Evolutionary conservation across 2,797 vertebrate species (phyloP), one percentile per base, ranked within the genome.

Genomic region (Galaxias olidus): DNA sequence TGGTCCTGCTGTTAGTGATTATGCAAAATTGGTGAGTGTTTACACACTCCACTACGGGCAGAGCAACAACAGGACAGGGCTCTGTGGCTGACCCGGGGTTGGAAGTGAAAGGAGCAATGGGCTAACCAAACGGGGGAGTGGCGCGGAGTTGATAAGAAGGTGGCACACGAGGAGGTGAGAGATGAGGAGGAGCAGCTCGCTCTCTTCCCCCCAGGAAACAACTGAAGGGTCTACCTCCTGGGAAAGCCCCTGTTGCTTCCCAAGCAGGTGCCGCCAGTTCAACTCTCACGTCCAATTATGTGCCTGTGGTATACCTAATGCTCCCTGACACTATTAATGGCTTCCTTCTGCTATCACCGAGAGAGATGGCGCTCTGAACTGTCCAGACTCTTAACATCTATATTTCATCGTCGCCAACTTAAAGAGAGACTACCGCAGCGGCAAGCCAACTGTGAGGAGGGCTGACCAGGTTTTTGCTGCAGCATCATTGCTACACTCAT

Each of bases 311-410:
- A 88, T 59, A 80, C 73, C 88, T 92, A 91, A 92, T 90, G 86
- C 87, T 87, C 89, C 84, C 82, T 91, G 90, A 91, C 89, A 90
- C 89, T 90, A 90, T 91, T 92, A 93, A 92, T 90, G 89, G 81
- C 77, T 91, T 87, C 89, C 87, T 92, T 90, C 92, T 91, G 89
- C 83, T 89, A 90, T 90, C 85, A 84, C 88, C 90, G 74, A 87
- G 87, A 91, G 88, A 91, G 84, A 88, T 84, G 89, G 92, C 90
- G 90, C 89, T 85, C 76, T 81, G 76, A 84, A 82, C 84, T 91
- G 87, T 90, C 89, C 83, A 87, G 87, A 87, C 80, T 81, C 82
- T 88, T 82, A 87, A 86, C 87, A 92, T 94, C 89, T 93, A 91
- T 93, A 93, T 92, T 93, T 93, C 86, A 94, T 89, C 73, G 82